Conservation (phyloP, 2,797 vertebrate genomes). For the Cyclura pinguis region DNA sequence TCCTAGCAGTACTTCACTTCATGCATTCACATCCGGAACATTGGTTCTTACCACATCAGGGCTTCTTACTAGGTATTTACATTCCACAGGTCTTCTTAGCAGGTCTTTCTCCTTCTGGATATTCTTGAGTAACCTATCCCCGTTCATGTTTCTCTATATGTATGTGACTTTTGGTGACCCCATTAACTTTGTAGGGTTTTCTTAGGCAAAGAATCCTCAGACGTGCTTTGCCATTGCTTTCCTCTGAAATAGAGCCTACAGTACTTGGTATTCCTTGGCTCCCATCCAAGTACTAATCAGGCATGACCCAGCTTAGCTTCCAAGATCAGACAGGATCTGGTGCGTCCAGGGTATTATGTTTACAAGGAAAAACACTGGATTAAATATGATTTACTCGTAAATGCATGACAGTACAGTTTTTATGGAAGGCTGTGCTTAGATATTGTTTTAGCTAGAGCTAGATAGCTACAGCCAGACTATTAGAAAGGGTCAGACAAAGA, state of each 20-base stretch:
- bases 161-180: too few relatives aligned
- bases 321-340: too few relatives aligned
- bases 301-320: too few relatives aligned
- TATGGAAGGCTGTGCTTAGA: neutral
- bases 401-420: neutral
- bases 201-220: too few relatives aligned
- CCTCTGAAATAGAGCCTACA: too few relatives aligned
- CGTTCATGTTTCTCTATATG: neutral
- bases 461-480: too few relatives aligned
- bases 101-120: neutral
- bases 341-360: neutral
- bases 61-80: neutral
- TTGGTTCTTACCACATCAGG: neutral
- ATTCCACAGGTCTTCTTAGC: neutral
- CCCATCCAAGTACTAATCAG: too few relatives aligned
- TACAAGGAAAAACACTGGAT: neutral
- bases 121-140: neutral
- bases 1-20: neutral
- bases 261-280: too few relatives aligned
- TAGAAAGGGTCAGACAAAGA: conserved; percentile 10
- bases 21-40: neutral
- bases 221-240: too few relatives aligned
- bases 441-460: neutral
- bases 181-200: too few relatives aligned
- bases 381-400: neutral